Conservation (phyloP, 2,113 vertebrate species). For the Cinclus cinclus region DNA sequence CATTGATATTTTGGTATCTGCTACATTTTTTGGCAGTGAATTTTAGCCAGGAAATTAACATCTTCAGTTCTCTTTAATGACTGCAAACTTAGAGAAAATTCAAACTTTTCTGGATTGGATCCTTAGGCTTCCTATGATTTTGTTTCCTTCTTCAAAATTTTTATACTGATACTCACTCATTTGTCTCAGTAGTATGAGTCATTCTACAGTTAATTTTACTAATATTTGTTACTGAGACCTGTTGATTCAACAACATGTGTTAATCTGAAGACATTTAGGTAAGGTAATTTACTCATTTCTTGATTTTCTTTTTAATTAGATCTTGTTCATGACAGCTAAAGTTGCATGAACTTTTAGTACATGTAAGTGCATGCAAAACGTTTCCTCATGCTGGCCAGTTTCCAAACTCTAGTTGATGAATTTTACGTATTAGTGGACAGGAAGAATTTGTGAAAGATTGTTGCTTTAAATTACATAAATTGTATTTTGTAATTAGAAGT, state of each 20-base stretch:
- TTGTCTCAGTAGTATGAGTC: neutral
- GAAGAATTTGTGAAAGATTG: neutral
- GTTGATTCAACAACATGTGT: neutral
- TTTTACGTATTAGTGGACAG: neutral
- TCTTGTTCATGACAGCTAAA: neutral
- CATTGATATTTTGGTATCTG: neutral
- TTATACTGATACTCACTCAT: neutral
- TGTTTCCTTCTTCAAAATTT: constrained; percentile 1
- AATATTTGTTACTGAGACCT: neutral
- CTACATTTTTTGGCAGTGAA: neutral
- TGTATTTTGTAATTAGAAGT: neutral
- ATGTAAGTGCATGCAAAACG: neutral
- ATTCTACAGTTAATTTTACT: neutral
- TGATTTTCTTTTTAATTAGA: constrained; percentile 26
- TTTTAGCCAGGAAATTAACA: constrained; percentile 26
- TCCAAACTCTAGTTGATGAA: neutral
- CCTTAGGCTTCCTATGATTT: neutral
- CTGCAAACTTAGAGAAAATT: neutral
- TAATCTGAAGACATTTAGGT: neutral
- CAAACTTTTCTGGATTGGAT: neutral
- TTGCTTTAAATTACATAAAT: neutral
- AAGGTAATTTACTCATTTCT: neutral
- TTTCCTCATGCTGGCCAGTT: neutral
- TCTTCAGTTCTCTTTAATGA: neutral
- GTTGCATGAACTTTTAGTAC: neutral